phyloP scores from a whole-genome alignment of 2,113 vertebrate species.

The Oncorhynchus clarkii region DNA sequence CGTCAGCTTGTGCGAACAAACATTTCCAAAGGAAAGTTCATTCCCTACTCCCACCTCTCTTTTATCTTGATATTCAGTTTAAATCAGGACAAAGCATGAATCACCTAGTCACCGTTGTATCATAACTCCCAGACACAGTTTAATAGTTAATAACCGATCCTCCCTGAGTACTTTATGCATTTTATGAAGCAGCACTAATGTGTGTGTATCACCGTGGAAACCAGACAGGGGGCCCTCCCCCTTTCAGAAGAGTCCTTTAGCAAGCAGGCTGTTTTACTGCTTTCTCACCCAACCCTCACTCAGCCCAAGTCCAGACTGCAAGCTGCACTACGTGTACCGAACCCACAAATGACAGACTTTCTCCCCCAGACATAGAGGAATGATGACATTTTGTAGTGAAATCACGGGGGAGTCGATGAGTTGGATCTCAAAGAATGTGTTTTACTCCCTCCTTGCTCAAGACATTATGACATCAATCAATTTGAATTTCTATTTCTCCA shows the following conservation, averaged over 20 bases:
- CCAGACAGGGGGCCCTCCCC: background rate
- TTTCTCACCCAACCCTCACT: too few species aligned
- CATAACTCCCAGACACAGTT: background rate
- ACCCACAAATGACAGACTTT: constrained; percentile 15
- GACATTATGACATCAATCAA: constrained; percentile 23
- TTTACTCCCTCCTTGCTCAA: constrained; percentile 1
- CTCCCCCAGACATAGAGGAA: constrained; percentile 28
- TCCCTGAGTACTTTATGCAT: background rate
- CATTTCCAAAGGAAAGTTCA: background rate
- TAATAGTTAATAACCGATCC: background rate
- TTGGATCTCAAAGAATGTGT: constrained; percentile 1
- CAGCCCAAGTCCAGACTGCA: background rate
- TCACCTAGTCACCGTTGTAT: background rate
- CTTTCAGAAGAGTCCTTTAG: constrained; percentile 12
- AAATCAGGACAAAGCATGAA: background rate
- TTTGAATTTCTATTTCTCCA: background rate
- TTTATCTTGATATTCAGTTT: background rate
- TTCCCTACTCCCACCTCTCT: background rate
- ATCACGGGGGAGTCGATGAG: constrained; percentile 21
- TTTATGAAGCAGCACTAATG: constrained; percentile 1
- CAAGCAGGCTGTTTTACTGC: too few species aligned
- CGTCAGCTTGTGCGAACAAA: background rate
- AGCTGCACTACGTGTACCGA: background rate
- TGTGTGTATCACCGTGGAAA: background rate
- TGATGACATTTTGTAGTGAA: constrained; percentile 11